Conservation (phyloP, 2,113 vertebrate species). For the Coptodon bakossiorum region DNA sequence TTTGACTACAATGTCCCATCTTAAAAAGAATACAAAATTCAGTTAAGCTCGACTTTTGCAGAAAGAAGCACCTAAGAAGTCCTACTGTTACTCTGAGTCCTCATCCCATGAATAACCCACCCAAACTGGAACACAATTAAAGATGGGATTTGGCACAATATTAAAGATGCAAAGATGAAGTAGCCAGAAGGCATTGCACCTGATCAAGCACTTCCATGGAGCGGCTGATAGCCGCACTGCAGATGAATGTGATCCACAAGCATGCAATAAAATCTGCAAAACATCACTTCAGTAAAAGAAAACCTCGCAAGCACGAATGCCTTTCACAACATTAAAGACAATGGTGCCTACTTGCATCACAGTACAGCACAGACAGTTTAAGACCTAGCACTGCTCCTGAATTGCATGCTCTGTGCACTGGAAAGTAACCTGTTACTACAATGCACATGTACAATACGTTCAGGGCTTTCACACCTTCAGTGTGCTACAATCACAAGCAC, state of each 20-base stretch:
- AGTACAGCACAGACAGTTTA: constrained; percentile 47
- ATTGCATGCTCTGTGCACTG: constrained; percentile 50
- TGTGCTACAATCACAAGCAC: constrained; percentile 55
- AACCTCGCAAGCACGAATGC: background rate
- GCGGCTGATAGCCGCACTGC: constrained; percentile 1
- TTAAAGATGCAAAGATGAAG: constrained; percentile 11
- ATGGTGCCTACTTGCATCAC: constrained; percentile 32
- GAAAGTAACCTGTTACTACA: constrained; percentile 2
- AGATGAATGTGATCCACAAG: constrained; percentile 11
- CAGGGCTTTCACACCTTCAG: constrained; percentile 30
- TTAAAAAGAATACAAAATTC: background rate
- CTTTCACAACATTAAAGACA: constrained; percentile 24
- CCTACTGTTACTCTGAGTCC: background rate
- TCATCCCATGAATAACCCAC: background rate
- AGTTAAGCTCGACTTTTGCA: background rate
- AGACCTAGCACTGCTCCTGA: constrained; percentile 36
- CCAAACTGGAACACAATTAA: background rate
- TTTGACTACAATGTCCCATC: background rate
- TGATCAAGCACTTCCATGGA: constrained; percentile 11
- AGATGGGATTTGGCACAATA: constrained; percentile 59
- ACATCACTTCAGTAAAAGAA: background rate
- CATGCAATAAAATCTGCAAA: constrained; percentile 34
- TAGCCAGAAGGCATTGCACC: constrained; percentile 5
- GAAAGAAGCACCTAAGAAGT: background rate
- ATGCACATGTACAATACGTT: constrained; percentile 31